Evolutionary conservation across 1,140 invertebrate genomes (phyloP).

Genomic region (Diuraphis noxia): DNA sequence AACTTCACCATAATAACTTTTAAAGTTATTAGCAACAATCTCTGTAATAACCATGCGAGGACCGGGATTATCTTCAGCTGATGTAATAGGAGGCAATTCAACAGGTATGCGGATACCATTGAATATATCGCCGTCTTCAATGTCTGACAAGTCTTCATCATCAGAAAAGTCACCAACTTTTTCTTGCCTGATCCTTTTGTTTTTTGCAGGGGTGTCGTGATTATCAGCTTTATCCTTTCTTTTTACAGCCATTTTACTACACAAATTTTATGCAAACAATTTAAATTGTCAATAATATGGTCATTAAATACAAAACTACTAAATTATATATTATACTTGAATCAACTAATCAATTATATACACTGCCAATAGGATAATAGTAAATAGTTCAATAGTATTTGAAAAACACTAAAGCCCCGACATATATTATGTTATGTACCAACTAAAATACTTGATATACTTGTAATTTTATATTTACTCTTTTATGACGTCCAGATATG

Average conservation of each 20-base stretch:
- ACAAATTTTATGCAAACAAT: background rate
- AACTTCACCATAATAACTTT: slow-evolving; percentile 90
- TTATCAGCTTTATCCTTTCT: slow-evolving; percentile 1
- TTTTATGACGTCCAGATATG: background rate
- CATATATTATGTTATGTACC: too few relatives aligned
- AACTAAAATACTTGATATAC: too few relatives aligned
- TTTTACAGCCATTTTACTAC: background rate
- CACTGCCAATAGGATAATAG: too few relatives aligned
- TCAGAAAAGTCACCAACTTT: slow-evolving; percentile 59
- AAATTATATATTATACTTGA: background rate
- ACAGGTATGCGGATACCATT: slow-evolving; percentile 91
- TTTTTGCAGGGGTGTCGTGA: background rate
- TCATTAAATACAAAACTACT: too few relatives aligned
- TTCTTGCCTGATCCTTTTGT: slow-evolving; percentile 17
- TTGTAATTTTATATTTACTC: background rate
- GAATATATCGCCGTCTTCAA: slow-evolving; percentile 64
- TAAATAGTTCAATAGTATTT: too few relatives aligned
- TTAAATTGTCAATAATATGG: background rate
- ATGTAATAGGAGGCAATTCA: slow-evolving; percentile 71
- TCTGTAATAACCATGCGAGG: slow-evolving; percentile 87
- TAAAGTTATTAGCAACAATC: slow-evolving; percentile 94
- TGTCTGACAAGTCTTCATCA: slow-evolving; percentile 64
- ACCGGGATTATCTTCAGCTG: slow-evolving; percentile 68
- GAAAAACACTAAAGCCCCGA: too few relatives aligned
- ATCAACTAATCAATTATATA: background rate